Base-by-base conservation (phyloP, 2,797 vertebrate genomes). In the Pangasius djambal region DNA sequence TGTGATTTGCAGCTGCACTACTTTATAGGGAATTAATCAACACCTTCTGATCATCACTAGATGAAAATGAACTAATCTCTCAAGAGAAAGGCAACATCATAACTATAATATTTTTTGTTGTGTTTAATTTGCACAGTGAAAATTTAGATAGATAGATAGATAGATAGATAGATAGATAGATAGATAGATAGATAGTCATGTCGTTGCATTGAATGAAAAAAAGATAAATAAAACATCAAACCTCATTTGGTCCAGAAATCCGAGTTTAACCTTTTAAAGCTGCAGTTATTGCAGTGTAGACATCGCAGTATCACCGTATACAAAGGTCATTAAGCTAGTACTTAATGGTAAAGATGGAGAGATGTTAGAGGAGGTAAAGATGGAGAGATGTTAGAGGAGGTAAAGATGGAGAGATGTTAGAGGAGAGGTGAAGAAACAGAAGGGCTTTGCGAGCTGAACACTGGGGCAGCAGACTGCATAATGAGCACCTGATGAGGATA, bases 401-500 rank as follows among this genome's bases (percentile, higher is more conserved):
- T 44, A 44, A 44, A 44, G 40, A 44, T 44, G 40, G 40, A 44
- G 40, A 44, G 40, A 44, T 44, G 40, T 44, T 44, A 44, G 40
- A 6, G 40, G 40, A 44, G 40, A 37, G 37, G 37, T 37, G 37
- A 37, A 37, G 48, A 78, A 52, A 31, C 28, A 16, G 48, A 78
- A 52, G 55, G 77, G 4, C 31, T 81, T 57, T 22, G 78, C 4
- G 10, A 57, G 55, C 52, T 25, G 78, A 34, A 81, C 20, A 81
- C 15, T 25, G 59, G 59, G 25, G 37, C 82, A 44, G 59, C 61
- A 83, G 82, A 83, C 40, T 10, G 37, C 18, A 7, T 40, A 83
- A 88, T 40, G 78, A 88, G 61, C 52, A n/a, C 87, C 87, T 83
- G 63, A 88, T 83, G 69, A 83, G 81, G 55, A 83, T 65, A 83